Percentiles rank a stretch among this genome's conserved stretches.
phyloP scores from a whole-genome alignment of 2,797 vertebrate genomes.

The Aeoliscus strigatus region DNA sequence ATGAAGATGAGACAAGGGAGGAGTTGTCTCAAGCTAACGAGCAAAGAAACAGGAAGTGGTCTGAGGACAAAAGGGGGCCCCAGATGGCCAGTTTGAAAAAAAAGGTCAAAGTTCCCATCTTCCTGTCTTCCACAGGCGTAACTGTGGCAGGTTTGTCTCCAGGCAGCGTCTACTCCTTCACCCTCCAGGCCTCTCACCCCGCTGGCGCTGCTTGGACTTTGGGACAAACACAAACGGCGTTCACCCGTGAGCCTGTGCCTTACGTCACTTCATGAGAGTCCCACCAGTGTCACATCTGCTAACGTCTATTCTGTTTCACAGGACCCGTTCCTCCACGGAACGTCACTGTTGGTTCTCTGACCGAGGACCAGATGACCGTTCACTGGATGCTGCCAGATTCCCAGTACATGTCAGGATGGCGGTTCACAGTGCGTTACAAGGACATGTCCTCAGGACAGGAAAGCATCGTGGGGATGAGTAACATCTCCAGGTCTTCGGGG shows the following conservation, averaged over 20 bases:
- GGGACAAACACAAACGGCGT: conserved; percentile 56
- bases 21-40: conserved; percentile 8
- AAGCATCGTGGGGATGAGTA: conserved; percentile 58
- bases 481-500: conserved; percentile 50
- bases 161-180: conserved; percentile 78
- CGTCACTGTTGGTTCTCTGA: conserved; percentile 60
- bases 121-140: conserved; percentile 45
- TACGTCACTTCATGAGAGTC: too few species aligned
- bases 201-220: conserved; percentile 70
- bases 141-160: conserved; percentile 75
- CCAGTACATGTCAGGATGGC: conserved; percentile 58
- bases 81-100: too few species aligned
- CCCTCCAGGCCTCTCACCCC: conserved; percentile 70
- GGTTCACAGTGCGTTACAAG: conserved; percentile 70
- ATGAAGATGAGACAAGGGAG: conserved; percentile 52
- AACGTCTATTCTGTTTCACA: too few species aligned
- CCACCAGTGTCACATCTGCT: too few species aligned
- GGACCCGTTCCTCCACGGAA: conserved; percentile 76
- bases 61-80: too few species aligned
- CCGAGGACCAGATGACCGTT: conserved; percentile 73
- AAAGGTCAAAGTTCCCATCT: conserved; percentile 46
- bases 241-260: conserved; percentile 44
- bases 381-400: conserved; percentile 68
- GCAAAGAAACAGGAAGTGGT: conserved; percentile 6
- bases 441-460: conserved; percentile 63